Conservation (phyloP, 2,797 vertebrate species). For the Oophaga sylvatica region DNA sequence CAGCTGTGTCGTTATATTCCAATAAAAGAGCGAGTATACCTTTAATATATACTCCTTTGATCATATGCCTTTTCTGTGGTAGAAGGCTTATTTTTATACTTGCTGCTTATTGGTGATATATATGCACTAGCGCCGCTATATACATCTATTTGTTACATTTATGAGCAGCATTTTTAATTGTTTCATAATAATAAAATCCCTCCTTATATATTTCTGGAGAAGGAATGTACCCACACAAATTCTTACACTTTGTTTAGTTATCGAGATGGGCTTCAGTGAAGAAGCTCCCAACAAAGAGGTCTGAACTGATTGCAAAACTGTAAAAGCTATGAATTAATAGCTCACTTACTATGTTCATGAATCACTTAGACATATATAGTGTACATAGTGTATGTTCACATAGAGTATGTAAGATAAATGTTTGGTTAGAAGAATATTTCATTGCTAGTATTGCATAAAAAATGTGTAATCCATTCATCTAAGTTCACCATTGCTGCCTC, state of each 20-base stretch:
- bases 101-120: too few relatives aligned
- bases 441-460: conserved; percentile 39
- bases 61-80: too few relatives aligned
- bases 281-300: not conserved
- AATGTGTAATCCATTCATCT: conserved; percentile 31
- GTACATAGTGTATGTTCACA: conserved; percentile 36
- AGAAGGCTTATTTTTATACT: too few relatives aligned
- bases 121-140: too few relatives aligned
- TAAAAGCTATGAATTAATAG: conserved; percentile 30
- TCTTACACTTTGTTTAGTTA: conserved; percentile 2
- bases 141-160: not conserved
- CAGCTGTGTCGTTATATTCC: too few relatives aligned
- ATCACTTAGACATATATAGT: conserved; percentile 11
- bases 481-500: conserved; percentile 3
- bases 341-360: conserved; percentile 11
- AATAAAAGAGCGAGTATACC: too few relatives aligned
- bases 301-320: not conserved
- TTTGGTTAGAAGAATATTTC: conserved; percentile 31
- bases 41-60: too few relatives aligned
- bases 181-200: not conserved
- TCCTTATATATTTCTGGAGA: not conserved
- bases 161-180: not conserved
- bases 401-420: conserved; percentile 35
- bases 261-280: not conserved
- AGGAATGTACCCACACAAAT: conserved; percentile 2